Conservation (phyloP, 2,797 vertebrate species). For the Malurus splendens region DNA sequence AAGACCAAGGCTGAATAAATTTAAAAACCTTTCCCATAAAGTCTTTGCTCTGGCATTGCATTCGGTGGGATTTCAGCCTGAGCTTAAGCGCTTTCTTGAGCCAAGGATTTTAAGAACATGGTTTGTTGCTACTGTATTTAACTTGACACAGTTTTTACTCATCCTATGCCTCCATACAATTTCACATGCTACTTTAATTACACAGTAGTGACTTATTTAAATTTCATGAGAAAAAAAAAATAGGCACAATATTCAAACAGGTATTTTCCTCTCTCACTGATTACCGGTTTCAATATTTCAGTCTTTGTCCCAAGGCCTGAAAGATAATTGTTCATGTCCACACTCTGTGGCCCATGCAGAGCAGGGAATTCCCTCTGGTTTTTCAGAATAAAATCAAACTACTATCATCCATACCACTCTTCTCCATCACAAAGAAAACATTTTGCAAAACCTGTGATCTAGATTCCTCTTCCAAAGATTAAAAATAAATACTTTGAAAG, state of each 20-base stretch:
- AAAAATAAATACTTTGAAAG: not conserved
- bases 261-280: constrained; percentile 43
- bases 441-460: not conserved
- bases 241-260: constrained; percentile 9
- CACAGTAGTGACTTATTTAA: constrained; percentile 49
- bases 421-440: not conserved
- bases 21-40: not conserved
- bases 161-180: not conserved
- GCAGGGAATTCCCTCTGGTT: not conserved
- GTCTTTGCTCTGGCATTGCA: not conserved
- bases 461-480: not conserved
- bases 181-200: constrained; percentile 35
- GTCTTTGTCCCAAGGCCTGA: constrained; percentile 20
- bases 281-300: constrained; percentile 41
- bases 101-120: constrained; percentile 4
- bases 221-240: constrained; percentile 44
- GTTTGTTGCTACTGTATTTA: constrained; percentile 27
- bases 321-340: not conserved
- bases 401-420: not conserved
- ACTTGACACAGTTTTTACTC: constrained; percentile 48
- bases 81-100: not conserved
- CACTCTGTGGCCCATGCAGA: not conserved
- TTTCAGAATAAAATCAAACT: not conserved
- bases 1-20: not conserved
- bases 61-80: not conserved